A percentile compares a stretch with the other conserved stretches of the same genome.
Evolutionary conservation across 2,797 vertebrate species (phyloP).

Genomic region (Xiphorhynchus erythropygius): DNA sequence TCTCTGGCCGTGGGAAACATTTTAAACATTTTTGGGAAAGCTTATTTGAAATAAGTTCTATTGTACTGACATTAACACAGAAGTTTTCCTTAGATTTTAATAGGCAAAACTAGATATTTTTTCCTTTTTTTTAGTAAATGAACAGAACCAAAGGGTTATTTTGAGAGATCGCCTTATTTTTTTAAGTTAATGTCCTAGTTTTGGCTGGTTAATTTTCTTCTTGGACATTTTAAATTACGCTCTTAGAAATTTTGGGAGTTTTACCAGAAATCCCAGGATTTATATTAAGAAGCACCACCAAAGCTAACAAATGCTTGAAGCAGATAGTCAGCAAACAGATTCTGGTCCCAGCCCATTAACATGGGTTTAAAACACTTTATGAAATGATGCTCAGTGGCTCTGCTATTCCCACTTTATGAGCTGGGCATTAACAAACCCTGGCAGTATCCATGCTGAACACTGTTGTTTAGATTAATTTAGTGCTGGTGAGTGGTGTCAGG

Average conservation of each 20-base stretch:
- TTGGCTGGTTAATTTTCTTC: background rate
- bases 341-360: background rate
- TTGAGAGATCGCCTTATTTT: background rate
- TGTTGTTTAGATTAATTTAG: conserved; percentile 46
- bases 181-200: background rate
- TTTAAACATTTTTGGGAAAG: conserved; percentile 59
- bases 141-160: background rate
- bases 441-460: background rate
- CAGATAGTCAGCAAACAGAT: accelerated
- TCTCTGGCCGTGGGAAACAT: conserved; percentile 49
- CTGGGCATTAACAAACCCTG: background rate
- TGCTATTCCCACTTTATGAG: background rate
- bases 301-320: background rate
- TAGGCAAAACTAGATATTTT: background rate
- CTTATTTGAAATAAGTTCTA: conserved; percentile 42
- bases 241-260: background rate
- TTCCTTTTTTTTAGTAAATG: background rate
- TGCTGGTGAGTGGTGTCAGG: conserved; percentile 5
- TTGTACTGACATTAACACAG: accelerated
- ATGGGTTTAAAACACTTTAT: background rate
- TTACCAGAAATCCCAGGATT: background rate
- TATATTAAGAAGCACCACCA: background rate
- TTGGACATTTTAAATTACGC: background rate
- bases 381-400: accelerated
- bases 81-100: background rate